Evolutionary conservation across 1,140 invertebrate genomes (phyloP).

Genomic region (Drosophila kurseongensis): DNA sequence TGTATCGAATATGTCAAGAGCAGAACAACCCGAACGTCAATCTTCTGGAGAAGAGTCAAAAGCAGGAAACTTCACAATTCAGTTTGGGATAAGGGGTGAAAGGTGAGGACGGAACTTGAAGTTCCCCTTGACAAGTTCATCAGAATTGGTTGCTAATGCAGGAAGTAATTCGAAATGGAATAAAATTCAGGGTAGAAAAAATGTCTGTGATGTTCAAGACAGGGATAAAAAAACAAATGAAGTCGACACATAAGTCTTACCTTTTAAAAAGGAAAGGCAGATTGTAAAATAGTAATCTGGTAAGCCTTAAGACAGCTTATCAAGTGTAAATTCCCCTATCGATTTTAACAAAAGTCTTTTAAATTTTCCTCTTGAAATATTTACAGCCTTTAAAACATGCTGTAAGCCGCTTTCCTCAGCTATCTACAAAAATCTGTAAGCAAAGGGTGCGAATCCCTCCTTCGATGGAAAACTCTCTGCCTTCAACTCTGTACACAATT

Average conservation of each 20-base stretch:
- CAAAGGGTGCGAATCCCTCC: slow-evolving; percentile 15
- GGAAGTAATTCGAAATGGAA: slow-evolving; percentile 16
- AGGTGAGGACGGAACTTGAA: slow-evolving; percentile 10
- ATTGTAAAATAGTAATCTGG: no score
- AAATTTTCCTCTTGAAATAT: slow-evolving; percentile 14
- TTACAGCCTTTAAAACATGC: slow-evolving; percentile 13
- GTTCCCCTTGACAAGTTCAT: slow-evolving; percentile 41
- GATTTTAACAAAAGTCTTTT: slow-evolving; percentile 10
- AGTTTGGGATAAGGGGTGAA: background rate
- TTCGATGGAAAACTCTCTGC: background rate
- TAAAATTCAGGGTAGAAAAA: slow-evolving; percentile 11
- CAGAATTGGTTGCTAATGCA: slow-evolving; percentile 41
- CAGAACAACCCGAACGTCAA: slow-evolving; percentile 20
- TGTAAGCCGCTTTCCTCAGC: slow-evolving; percentile 19
- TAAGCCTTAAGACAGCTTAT: slow-evolving; percentile 3
- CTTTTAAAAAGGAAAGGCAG: no score
- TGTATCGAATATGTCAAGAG: slow-evolving; percentile 49
- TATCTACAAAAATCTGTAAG: slow-evolving; percentile 33
- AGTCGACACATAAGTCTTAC: no score
- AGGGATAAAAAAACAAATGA: background rate
- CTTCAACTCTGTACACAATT: slow-evolving; percentile 30
- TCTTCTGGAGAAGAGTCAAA: slow-evolving; percentile 6
- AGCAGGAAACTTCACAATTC: slow-evolving; percentile 9
- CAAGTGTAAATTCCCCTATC: background rate
- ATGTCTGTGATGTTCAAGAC: slow-evolving; percentile 1